Evolutionary conservation across 2,797 vertebrate genomes (phyloP), one percentile per base, ranked within the genome.

Genomic region (Centropyge bicolor): DNA sequence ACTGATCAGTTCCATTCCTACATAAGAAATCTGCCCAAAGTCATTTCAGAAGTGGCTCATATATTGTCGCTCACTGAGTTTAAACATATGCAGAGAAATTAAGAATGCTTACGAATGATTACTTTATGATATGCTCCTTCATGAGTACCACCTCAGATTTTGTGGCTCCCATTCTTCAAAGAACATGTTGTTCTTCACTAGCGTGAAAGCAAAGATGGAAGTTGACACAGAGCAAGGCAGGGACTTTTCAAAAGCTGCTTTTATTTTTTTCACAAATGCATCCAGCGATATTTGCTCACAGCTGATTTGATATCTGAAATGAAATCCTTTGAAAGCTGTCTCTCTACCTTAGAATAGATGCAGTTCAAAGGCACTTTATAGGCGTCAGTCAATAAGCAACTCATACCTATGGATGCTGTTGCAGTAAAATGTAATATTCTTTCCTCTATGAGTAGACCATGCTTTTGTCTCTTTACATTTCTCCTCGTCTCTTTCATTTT

Each of bases 311-410:
- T 76, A 85, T 80, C 70, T 43, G 59, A 74, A 86, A 84, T 83
- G 46, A 87, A 83, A 89, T 86, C 56, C 69, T 88, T 73, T 76
- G 56, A 82, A 83, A 74, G 56, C 20, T 65, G 52, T 76, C 59
- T 72, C 69, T 73, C 41, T 48, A 19, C 71, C 46, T 80, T 52
- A n/a, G 61, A 65, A 81, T n/a, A 74, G 46, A 82, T 69, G 35
- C 9, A 43, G 40, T 73, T 89, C 51, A 83, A 78, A 86, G 56
- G 74, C 4, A 9, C 57, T 74, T 87, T 64, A 69, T 40, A 67
- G 62, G 66, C 61, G 55, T 71, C 49, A 66, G 68, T 78, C 72
- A 79, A 83, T 82, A 88, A 88, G 87, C 69, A 87, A 66, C 57
- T 82, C 71, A 79, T 76, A 76, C 60, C 66, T 75, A 62, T 80